Base-by-base conservation (phyloP, 2,888 invertebrate species). In the Dolichopus griseipennis region DNA sequence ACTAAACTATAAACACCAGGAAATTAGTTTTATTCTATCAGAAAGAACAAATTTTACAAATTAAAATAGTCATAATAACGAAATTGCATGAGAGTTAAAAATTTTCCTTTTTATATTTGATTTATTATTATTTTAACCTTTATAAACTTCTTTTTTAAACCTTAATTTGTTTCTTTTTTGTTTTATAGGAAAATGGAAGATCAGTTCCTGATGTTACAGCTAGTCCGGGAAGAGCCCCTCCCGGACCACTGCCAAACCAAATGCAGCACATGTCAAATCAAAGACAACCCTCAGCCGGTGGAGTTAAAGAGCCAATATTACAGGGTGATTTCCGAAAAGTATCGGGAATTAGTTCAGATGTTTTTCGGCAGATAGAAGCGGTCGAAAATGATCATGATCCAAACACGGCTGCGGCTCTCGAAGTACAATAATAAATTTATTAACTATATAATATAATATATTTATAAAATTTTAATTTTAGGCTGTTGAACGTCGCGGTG, bases 261-360 rank as follows among this genome's bases (percentile, higher is more conserved):
- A 83, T 82, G 82, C 83, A 78, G 82, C 83, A 81, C 82, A 72
- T 78, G 76, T 78, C 77, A 72, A 78, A 78, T 69, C 74, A 74
- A 67, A 74, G 74, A 65, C 68, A 87, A 72, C 64, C 41, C 65
- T 64, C 34, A 72, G 71, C 72, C 65, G 67, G 18, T 20, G 76
- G 76, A 67, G 76, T 77, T 74, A 81, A 81, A 77, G 90, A 89
- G 76, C 89, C 89, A 74, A 90, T 90, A 85, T 88, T 91, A 81
- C 95, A 95, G 84, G 92, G 94, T 75, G 95, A 95, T 84, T 95
- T 95, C 85, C 88, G 95, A 79, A 95, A 95, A 88, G 95, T 95
- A 80, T 95, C 95, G 82, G 95, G 95, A 78, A 95, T 95, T 79
- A 94, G 94, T 83, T 93, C 92, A 80, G 95, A 95, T 85, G 95